phyloP scores from a whole-genome alignment of 2,888 invertebrate species.

The Abrostola tripartita region DNA sequence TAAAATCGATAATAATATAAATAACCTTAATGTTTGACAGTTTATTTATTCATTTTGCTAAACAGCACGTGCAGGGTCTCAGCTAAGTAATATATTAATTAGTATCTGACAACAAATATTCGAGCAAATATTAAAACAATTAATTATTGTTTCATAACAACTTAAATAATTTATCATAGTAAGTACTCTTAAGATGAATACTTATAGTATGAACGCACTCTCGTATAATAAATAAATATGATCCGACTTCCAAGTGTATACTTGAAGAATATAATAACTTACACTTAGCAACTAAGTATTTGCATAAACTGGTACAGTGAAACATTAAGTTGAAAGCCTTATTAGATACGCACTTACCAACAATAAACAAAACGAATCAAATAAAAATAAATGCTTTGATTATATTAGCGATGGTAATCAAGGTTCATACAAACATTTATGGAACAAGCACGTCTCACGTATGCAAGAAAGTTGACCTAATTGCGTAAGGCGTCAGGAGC shows the following conservation, averaged over 20 bases:
- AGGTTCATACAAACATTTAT: conserved; percentile 35
- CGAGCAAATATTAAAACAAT: too few relatives aligned
- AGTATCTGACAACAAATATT: too few relatives aligned
- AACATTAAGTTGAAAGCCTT: conserved; percentile 5
- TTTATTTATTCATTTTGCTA: too few relatives aligned
- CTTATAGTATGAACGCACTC: conserved; percentile 9
- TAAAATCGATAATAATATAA: too few relatives aligned
- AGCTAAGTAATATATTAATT: too few relatives aligned
- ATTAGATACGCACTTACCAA: conserved; percentile 5
- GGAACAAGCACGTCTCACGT: conserved; percentile 32
- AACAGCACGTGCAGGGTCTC: too few relatives aligned
- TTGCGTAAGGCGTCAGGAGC: conserved; percentile 47
- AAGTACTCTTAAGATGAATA: too few relatives aligned
- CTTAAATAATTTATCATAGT: too few relatives aligned
- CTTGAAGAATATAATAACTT: conserved; percentile 3
- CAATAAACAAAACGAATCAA: conserved; percentile 14
- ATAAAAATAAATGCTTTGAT: conserved; percentile 24
- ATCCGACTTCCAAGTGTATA: conserved; percentile 17
- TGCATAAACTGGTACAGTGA: not conserved
- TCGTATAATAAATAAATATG: conserved; percentile 18
- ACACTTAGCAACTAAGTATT: conserved; percentile 14
- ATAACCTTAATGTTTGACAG: too few relatives aligned
- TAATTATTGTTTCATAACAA: too few relatives aligned
- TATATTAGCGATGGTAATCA: conserved; percentile 45
- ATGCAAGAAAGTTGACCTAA: conserved; percentile 54